phyloP scores from a whole-genome alignment of 2,888 invertebrate genomes.

The Amphipoea oculea region DNA sequence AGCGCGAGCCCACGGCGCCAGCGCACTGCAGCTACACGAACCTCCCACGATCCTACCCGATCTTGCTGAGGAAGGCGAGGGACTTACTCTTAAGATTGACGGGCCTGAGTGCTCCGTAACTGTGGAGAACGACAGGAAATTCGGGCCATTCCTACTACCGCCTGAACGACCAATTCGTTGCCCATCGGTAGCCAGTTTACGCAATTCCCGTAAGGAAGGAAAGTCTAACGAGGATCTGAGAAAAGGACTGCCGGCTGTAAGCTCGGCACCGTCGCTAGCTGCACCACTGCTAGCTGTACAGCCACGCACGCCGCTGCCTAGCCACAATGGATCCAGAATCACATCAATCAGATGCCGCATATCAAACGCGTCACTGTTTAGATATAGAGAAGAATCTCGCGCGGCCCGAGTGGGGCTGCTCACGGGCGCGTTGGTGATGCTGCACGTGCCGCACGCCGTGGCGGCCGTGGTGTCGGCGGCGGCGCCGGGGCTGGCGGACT shows the following conservation, averaged over 20 bases:
- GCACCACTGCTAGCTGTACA: slow-evolving; percentile 81
- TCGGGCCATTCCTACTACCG: slow-evolving; percentile 86
- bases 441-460: slow-evolving; percentile 92
- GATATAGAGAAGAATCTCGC: slow-evolving; percentile 96
- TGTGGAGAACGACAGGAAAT: slow-evolving; percentile 80
- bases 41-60: slow-evolving; percentile 84
- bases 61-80: slow-evolving; percentile 84
- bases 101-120: slow-evolving; percentile 76
- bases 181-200: slow-evolving; percentile 86
- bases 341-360: slow-evolving; percentile 94
- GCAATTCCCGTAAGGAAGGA: slow-evolving; percentile 84
- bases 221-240: slow-evolving; percentile 84
- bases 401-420: slow-evolving; percentile 94
- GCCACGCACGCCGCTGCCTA: slow-evolving; percentile 86
- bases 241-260: slow-evolving; percentile 86
- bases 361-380: slow-evolving; percentile 95
- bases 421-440: slow-evolving; percentile 93
- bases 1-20: slow-evolving; percentile 86
- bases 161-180: slow-evolving; percentile 86
- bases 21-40: slow-evolving; percentile 89
- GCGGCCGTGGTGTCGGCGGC: slow-evolving; percentile 81
- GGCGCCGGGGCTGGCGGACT: slow-evolving; percentile 88
- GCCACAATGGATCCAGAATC: slow-evolving; percentile 91
- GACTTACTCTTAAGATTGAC: slow-evolving; percentile 86
- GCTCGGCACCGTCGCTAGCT: slow-evolving; percentile 89